A percentile compares a stretch with the other conserved stretches of the same genome.
Evolutionary conservation across 2,888 invertebrate genomes (phyloP).

Genomic region (Rhingia rostrata): DNA sequence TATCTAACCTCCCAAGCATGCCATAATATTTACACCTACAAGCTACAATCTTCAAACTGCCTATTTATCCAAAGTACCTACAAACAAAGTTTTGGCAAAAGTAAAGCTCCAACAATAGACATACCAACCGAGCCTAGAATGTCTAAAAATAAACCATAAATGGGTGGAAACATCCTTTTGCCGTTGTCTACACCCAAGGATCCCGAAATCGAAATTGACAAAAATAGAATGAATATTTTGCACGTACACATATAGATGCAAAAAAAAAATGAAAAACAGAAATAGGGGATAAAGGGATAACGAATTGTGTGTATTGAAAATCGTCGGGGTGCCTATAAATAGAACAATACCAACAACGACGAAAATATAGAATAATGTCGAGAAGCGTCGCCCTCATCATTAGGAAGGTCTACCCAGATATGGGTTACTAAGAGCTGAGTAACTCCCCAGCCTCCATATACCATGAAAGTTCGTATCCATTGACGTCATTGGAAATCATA

Average conservation of each 20-base stretch:
- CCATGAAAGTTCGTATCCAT: conserved; percentile 3
- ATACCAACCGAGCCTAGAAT: conserved; percentile 37
- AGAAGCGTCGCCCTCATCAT: conserved; percentile 1
- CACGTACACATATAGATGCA: not conserved
- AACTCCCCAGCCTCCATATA: not conserved
- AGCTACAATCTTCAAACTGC: conserved; percentile 5
- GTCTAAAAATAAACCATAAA: conserved; percentile 51
- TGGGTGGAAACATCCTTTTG: conserved; percentile 46
- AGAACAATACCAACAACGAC: conserved; percentile 40
- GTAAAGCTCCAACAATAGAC: conserved; percentile 15
- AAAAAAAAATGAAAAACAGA: not conserved
- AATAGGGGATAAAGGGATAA: conserved; percentile 39
- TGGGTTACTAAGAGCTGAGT: not conserved
- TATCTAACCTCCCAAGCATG: not conserved
- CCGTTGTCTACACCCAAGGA: conserved; percentile 40
- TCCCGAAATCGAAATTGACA: conserved; percentile 36
- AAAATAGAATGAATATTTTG: conserved; percentile 28
- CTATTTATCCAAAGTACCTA: not conserved
- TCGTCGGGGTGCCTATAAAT: conserved; percentile 57
- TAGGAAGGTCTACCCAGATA: conserved; percentile 3
- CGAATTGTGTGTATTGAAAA: conserved; percentile 29
- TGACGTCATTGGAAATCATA: conserved; percentile 61
- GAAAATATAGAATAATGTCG: conserved; percentile 21
- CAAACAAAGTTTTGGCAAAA: not conserved
- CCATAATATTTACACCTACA: conserved; percentile 42